Evolutionary conservation across 2,113 vertebrate species (phyloP).

Genomic region (Gambusia affinis): DNA sequence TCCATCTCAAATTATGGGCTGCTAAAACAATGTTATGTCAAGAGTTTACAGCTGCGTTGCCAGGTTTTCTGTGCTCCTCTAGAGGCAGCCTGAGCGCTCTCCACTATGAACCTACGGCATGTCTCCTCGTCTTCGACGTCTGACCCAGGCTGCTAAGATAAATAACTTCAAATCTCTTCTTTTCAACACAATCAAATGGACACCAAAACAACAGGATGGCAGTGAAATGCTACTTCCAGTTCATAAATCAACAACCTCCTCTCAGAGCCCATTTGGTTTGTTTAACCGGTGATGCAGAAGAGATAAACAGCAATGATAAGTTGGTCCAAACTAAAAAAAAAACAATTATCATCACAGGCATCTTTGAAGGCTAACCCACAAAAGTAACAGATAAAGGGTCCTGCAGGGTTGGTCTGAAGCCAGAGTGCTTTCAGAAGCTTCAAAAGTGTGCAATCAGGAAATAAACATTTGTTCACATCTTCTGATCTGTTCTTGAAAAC

Average conservation of each 20-base stretch:
- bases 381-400: conserved; percentile 54
- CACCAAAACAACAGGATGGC: conserved; percentile 37
- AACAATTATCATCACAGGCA: conserved; percentile 36
- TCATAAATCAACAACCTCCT: conserved; percentile 35
- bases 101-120: conserved; percentile 13
- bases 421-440: conserved; percentile 60
- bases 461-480: conserved; percentile 22
- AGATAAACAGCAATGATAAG: conserved; percentile 43
- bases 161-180: conserved; percentile 33
- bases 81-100: neutral
- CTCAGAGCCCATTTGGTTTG: conserved; percentile 27
- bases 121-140: conserved; percentile 25
- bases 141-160: conserved; percentile 28
- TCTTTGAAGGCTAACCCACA: conserved; percentile 45
- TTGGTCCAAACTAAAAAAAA: conserved; percentile 23
- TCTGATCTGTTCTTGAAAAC: conserved; percentile 7
- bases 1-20: conserved; percentile 9
- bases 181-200: conserved; percentile 35
- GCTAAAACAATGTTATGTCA: conserved; percentile 49
- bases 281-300: conserved; percentile 19
- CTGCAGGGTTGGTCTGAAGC: conserved; percentile 27
- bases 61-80: conserved; percentile 15
- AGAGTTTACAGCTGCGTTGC: conserved; percentile 48
- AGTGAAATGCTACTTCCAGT: conserved; percentile 33
- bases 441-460: conserved; percentile 22